Evolutionary conservation across 2,113 vertebrate species (phyloP).

Genomic region (Melozone crissalis): DNA sequence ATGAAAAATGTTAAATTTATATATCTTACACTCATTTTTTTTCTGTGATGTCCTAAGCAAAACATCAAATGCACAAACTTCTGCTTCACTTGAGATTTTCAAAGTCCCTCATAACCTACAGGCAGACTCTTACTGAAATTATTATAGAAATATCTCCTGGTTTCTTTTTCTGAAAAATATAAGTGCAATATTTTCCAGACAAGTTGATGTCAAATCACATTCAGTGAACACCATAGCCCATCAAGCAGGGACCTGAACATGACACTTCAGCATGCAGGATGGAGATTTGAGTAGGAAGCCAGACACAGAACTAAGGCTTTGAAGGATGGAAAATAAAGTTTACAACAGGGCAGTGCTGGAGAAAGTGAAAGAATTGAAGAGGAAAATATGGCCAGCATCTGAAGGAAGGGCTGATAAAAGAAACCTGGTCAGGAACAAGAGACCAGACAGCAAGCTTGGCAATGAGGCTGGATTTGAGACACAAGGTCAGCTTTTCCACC

Average conservation of each 20-base stretch:
- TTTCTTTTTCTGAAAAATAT: neutral
- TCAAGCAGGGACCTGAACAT: neutral
- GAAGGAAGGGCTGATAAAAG: neutral
- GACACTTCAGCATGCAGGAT: neutral
- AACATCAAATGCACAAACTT: neutral
- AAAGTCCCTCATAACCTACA: neutral
- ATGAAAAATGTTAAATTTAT: neutral
- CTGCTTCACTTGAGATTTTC: neutral
- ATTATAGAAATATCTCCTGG: neutral
- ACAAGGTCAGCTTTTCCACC: neutral
- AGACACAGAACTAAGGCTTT: neutral
- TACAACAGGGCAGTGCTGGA: neutral
- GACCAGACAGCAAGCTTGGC: neutral
- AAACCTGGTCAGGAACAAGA: neutral
- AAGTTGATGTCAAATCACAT: neutral
- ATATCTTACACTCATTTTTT: neutral
- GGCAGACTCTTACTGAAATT: neutral
- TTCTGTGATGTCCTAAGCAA: neutral
- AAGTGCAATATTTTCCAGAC: neutral
- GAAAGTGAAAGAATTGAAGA: neutral
- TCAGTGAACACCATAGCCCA: neutral
- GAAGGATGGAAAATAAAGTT: neutral
- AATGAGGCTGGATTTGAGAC: neutral
- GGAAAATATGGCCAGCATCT: neutral
- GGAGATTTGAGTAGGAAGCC: neutral